A percentile compares a stretch with the other conserved stretches of the same genome.
Conservation (phyloP, 1,140 invertebrate species). For the Plodia interpunctella region DNA sequence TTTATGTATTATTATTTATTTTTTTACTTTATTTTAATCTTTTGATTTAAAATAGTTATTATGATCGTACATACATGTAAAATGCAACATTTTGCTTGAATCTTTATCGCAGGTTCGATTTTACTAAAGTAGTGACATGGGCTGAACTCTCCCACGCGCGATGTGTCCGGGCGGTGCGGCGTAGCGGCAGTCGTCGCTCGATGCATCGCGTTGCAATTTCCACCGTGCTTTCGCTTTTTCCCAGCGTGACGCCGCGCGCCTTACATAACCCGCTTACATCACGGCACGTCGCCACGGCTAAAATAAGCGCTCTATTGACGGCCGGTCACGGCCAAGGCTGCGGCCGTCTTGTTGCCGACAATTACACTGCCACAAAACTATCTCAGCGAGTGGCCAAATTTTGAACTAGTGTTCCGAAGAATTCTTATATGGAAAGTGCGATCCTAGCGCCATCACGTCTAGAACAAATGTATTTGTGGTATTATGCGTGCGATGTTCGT, state of each 20-base stretch:
- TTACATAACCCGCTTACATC: conserved; percentile 67
- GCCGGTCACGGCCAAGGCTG: conserved; percentile 73
- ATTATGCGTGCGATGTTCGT: conserved; percentile 33
- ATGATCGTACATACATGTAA: no score
- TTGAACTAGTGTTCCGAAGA: not conserved
- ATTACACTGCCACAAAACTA: conserved; percentile 50
- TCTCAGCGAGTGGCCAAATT: not conserved
- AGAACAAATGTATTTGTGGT: not conserved
- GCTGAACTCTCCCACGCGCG: not conserved
- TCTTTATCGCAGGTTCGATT: no score
- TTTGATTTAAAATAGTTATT: no score
- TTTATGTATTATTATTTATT: no score
- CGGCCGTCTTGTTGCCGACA: conserved; percentile 51
- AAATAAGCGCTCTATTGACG: conserved; percentile 65
- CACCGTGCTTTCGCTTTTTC: conserved; percentile 64
- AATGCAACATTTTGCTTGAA: no score
- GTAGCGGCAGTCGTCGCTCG: not conserved
- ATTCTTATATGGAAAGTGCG: not conserved
- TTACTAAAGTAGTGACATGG: no score
- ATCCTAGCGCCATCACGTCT: not conserved
- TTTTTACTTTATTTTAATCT: no score
- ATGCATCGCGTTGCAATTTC: conserved; percentile 42
- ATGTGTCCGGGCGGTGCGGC: not conserved
- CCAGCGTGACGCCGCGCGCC: conserved; percentile 48
- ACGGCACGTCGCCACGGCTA: conserved; percentile 64